phyloP scores from a whole-genome alignment of 2,113 vertebrate genomes.

The Octodon degus region DNA sequence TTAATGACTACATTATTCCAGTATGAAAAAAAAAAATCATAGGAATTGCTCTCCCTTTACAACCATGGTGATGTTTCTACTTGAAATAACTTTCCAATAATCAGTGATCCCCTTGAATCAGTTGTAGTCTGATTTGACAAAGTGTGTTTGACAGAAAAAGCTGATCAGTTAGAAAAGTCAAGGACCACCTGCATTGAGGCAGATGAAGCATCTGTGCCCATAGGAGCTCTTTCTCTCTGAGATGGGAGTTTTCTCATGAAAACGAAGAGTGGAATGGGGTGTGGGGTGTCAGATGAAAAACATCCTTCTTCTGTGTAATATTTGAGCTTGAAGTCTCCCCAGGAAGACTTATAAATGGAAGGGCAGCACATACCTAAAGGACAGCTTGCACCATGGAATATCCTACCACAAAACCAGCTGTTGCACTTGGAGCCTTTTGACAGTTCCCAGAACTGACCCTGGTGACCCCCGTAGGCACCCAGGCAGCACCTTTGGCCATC shows the following conservation, averaged over 20 bases:
- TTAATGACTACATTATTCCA: background rate
- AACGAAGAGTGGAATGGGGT: background rate
- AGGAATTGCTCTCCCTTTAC: background rate
- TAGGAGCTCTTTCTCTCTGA: background rate
- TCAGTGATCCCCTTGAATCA: conserved; percentile 49
- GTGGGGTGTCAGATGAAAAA: background rate
- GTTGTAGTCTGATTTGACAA: conserved; percentile 10
- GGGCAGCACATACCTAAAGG: background rate
- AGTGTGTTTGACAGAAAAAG: background rate
- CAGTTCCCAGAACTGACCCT: background rate
- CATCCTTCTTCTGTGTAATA: background rate
- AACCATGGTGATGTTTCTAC: background rate
- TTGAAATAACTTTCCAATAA: conserved; percentile 49
- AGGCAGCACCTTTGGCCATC: background rate
- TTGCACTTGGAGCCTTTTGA: background rate
- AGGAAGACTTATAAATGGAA: background rate
- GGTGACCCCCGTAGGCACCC: background rate
- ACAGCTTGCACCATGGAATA: background rate
- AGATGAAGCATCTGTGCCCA: background rate
- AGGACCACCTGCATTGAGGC: background rate
- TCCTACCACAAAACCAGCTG: background rate
- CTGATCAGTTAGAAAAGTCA: conserved; percentile 24
- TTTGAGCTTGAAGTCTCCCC: background rate
- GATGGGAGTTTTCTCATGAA: background rate
- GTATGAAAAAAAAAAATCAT: background rate